These are phyloP conservation scores for Taeniopygia guttata DNA, from an alignment of 2,797 vertebrate species.

Conservation along the genomic window DNA sequence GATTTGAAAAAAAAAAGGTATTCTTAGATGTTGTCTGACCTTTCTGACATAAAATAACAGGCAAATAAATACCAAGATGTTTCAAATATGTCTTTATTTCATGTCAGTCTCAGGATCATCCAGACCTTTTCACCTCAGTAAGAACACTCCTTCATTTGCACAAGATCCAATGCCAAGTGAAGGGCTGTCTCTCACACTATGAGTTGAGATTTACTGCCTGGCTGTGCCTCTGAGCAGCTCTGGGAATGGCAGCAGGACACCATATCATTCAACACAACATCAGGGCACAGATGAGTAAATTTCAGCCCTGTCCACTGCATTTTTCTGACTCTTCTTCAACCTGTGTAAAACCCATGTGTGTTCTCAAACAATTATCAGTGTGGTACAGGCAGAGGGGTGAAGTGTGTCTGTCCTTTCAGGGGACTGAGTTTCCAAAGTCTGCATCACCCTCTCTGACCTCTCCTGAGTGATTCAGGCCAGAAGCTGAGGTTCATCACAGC, in stretches of 20 bases:
- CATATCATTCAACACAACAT: neutral
- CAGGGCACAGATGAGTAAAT: neutral
- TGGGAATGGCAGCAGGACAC: neutral
- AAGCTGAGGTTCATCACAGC: neutral
- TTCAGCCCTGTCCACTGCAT: neutral
- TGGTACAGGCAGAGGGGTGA: neutral
- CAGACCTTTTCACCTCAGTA: neutral
- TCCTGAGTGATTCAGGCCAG: neutral
- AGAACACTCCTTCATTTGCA: neutral
- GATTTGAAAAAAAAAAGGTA: neutral
- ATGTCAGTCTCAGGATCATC: neutral
- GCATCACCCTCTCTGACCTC: neutral
- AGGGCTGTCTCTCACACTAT: neutral
- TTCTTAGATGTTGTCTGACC: neutral
- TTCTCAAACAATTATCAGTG: neutral
- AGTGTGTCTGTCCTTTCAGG: neutral
- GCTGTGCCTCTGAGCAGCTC: fast-evolving
- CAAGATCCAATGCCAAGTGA: neutral
- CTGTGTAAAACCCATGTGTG: neutral
- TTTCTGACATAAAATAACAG: neutral
- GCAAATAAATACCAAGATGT: neutral
- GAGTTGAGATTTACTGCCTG: neutral
- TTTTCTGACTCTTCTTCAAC: neutral
- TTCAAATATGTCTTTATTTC: neutral
- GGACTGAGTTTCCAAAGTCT: neutral